Evolutionary conservation across 2,797 vertebrate species (phyloP).

Genomic region (Mus spretus): DNA sequence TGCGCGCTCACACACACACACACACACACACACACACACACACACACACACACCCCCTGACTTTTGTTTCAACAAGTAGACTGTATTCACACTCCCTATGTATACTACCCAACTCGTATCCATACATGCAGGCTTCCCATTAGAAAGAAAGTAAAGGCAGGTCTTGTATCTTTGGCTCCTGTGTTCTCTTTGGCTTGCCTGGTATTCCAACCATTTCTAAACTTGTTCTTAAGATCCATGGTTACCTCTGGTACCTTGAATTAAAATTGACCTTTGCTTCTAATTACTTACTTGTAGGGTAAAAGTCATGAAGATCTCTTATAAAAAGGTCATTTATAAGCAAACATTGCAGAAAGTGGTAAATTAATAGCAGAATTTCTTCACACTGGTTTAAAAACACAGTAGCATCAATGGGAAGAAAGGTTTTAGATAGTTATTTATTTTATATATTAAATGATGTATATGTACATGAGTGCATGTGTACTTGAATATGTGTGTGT

Average conservation of each 20-base stretch:
- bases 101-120: background rate
- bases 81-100: background rate
- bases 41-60: background rate
- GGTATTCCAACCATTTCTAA: background rate
- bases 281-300: background rate
- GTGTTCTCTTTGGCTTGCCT: background rate
- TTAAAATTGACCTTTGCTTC: background rate
- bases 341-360: background rate
- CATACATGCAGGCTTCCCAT: background rate
- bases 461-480: background rate
- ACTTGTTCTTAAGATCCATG: background rate
- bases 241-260: background rate
- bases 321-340: background rate
- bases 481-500: background rate
- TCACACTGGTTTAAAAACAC: background rate
- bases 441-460: background rate
- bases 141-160: background rate
- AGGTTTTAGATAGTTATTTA: background rate
- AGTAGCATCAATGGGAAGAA: background rate
- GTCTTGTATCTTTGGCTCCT: background rate
- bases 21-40: background rate
- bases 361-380: background rate
- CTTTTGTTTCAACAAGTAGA: background rate
- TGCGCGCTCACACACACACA: background rate
- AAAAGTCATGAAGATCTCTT: background rate